Evolutionary conservation across 2,113 vertebrate genomes (phyloP).

Genomic region (Cinclus mexicanus): DNA sequence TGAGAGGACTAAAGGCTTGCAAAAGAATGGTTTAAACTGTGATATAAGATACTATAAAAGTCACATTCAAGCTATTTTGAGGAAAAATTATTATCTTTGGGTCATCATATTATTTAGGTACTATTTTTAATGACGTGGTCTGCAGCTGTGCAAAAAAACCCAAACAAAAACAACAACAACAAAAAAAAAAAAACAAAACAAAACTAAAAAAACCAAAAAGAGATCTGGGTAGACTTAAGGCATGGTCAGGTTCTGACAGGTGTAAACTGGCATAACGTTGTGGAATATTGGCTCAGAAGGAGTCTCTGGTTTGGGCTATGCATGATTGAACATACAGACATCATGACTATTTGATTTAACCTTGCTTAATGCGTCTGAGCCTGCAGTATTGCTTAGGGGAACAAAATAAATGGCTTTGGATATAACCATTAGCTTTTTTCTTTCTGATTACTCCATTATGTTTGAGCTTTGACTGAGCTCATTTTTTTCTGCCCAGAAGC

Average conservation of each 20-base stretch:
- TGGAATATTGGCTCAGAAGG: background rate
- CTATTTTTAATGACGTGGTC: background rate
- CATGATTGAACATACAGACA: conserved; percentile 39
- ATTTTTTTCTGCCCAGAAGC: background rate
- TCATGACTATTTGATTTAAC: conserved; percentile 32
- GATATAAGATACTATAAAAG: background rate
- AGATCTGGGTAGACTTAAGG: background rate
- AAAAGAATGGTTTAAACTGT: background rate
- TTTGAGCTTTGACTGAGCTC: background rate
- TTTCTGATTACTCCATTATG: conserved; percentile 29
- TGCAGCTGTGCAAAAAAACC: background rate
- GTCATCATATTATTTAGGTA: background rate
- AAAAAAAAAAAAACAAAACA: background rate
- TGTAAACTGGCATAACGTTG: background rate
- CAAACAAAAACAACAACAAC: background rate
- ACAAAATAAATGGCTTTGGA: conserved; percentile 13
- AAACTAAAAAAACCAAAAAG: background rate
- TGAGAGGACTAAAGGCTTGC: background rate
- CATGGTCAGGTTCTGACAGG: background rate
- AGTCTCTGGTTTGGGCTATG: background rate
- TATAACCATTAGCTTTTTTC: conserved; percentile 25
- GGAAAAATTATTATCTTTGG: background rate
- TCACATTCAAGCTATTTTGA: background rate
- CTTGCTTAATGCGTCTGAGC: conserved; percentile 41
- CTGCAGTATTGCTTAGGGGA: conserved; percentile 20